Base-by-base conservation (phyloP, 2,113 vertebrate species). In the Oxyruncus cristatus region DNA sequence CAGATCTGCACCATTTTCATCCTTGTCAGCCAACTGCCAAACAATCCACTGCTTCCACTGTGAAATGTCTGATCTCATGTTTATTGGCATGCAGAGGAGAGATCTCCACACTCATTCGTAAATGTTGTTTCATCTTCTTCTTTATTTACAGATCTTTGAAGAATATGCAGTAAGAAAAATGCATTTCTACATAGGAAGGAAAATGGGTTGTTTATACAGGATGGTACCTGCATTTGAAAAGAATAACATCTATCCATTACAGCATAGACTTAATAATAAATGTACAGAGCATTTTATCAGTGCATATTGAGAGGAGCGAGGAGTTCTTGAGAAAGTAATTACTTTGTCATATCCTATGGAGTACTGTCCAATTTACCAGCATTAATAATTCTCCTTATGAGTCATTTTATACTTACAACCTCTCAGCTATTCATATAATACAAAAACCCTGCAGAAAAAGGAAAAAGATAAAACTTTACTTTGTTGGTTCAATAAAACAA, bases 341-440 rank as follows among this genome's bases (percentile, higher is more conserved):
- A 47, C 46, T 91, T 82, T 73, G 44, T 39, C 58, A 33, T 88
- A 50, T 75, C 49, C 37, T 68, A 37, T 68, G 46, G 70, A 79
- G 49, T 87, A 42, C 56, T 78, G 62, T 55, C 42, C 28, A 86
- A 62, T 92, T 93, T 96, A 61, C 49, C 28, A 63, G 21, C 41
- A 83, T 89, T 93, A 95, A 61, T 53, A 85, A 80, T 88, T 92
- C 76, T 78, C 44, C 42, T 82, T 85, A 61, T 85, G 84, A 85
- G 19, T 85, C 4, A 85, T 89, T 89, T 75, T 85, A 41, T 88
- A 83, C 39, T 88, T 67, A 78, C 26, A 79, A 86, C 28, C 66
- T 88, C 66, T 87, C 41, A 84, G 79, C 44, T 87, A 61, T 91
- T 84, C 49, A 49, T 56, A n/a, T 46, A 26, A 15, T 37, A 75